Percentiles rank a stretch among this genome's conserved stretches.
These are phyloP conservation scores for Agelastica alni DNA, from an alignment of 2,888 invertebrate species.

Conservation along the genomic window DNA sequence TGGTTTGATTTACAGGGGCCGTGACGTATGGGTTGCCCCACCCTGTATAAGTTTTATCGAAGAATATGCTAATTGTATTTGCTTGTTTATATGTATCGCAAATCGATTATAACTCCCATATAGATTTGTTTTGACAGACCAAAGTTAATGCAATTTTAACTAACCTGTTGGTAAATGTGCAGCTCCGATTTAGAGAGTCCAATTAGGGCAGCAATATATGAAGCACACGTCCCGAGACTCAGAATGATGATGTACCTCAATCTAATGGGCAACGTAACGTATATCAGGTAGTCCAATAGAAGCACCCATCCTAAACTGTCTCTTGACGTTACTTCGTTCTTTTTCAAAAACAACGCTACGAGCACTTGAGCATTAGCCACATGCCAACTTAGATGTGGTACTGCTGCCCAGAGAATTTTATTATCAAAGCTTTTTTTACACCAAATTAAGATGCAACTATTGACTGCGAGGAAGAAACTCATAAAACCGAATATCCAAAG, in stretches of 20 bases:
- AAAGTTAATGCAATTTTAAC: too few species aligned
- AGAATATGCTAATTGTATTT: too few species aligned
- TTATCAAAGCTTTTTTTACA: constrained; percentile 49
- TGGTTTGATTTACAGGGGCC: too few species aligned
- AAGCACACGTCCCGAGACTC: constrained; percentile 64
- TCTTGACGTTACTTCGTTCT: constrained; percentile 63
- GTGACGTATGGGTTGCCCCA: too few species aligned
- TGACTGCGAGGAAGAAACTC: constrained; percentile 52
- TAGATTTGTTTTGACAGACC: too few species aligned
- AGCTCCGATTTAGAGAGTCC: constrained; percentile 61
- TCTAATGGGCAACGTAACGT: constrained; percentile 73
- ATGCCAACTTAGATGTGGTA: constrained; percentile 70
- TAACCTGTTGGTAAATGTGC: constrained; percentile 60
- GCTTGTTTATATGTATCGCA: too few species aligned
- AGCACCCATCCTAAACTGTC: constrained; percentile 75
- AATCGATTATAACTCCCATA: too few species aligned
- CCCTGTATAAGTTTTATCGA: too few species aligned
- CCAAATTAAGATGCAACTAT: constrained; percentile 53
- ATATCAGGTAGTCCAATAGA: constrained; percentile 72
- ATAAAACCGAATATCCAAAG: constrained; percentile 51
- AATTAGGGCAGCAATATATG: constrained; percentile 64
- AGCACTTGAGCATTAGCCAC: constrained; percentile 66
- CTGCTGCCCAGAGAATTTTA: constrained; percentile 59
- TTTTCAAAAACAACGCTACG: constrained; percentile 65
- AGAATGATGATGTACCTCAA: constrained; percentile 66